Base-by-base conservation (phyloP, 2,888 invertebrate species). In the Hanleya hanleyi region DNA sequence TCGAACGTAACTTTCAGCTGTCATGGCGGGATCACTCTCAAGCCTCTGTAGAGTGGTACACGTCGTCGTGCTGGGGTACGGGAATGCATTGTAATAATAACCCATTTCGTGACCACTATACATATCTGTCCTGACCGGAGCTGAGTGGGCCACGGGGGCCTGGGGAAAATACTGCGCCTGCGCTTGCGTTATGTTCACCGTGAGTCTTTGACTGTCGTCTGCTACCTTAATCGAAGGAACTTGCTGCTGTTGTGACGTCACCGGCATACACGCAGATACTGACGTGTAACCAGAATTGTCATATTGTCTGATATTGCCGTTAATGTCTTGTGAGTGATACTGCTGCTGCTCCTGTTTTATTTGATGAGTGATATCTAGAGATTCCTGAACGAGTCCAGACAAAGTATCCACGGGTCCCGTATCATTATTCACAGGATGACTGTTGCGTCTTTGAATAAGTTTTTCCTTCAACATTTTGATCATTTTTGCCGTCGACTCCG, bases 201-300 rank as follows among this genome's bases (percentile, higher is more conserved):
- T 61, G 29, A 61, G 51, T 26, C 50, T 49, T 32, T 69, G 69
- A 37, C 33, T 57, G 36, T 57, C 32, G 9, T 38, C 18, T 33
- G 38, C 64, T 65, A 65, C n/a, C n/a, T 62, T 47, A 15, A 35
- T 51, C 6, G 32, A 15, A n/a, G 50, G 3, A 9, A n/a, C 9
- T 18, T 18, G 12, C 22, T 35, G 33, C 26, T 38, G 70, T 37
- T 67, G 66, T 5, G 35, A 37, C 15, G 64, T 37, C 15, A 64
- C 76, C 47, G 76, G 70, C 62, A 70, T 74, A 32, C 41, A 67
- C 36, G 74, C 66, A 57, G n/a, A 41, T 41, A 65, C 69, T 9
- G 51, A 67, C 0, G 36, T 15, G 3, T 37, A 3, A 22, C 35
- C 35, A 18, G 64, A 35, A n/a, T 12, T 26, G 9, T 71, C 57